Conservation (phyloP, 2,113 vertebrate species). For the Dolichallabes microphthalmus region DNA sequence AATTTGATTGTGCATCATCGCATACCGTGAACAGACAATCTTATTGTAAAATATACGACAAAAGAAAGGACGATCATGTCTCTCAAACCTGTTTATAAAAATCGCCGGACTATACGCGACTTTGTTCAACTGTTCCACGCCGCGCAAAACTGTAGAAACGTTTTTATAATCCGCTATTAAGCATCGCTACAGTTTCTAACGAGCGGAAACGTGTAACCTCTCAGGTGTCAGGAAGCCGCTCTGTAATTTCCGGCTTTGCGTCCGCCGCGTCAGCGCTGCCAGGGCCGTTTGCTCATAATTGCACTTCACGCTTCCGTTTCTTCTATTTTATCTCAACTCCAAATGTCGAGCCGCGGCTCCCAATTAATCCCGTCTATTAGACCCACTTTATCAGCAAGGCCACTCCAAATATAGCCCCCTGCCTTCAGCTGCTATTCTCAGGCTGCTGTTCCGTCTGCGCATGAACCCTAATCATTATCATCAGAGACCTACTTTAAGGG, state of each 20-base stretch:
- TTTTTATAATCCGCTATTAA: no score
- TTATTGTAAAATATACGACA: no score
- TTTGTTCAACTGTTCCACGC: no score
- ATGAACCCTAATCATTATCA: constrained; percentile 50
- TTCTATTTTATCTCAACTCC: constrained; percentile 33
- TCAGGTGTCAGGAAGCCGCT: no score
- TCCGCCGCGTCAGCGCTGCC: background rate
- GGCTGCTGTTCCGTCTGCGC: constrained; percentile 20
- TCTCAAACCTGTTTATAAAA: no score
- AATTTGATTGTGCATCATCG: no score
- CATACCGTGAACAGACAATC: no score
- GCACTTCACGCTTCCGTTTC: constrained; percentile 16
- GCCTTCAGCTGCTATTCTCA: constrained; percentile 24
- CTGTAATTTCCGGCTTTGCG: background rate
- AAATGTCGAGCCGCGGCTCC: constrained; percentile 19
- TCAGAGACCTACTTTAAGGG: constrained; percentile 46
- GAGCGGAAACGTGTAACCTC: background rate
- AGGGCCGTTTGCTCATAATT: constrained; percentile 30
- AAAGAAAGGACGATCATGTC: no score
- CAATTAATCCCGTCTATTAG: constrained; percentile 51
- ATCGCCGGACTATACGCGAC: no score
- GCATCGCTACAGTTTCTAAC: background rate
- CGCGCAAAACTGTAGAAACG: no score
- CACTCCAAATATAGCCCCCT: constrained; percentile 44
- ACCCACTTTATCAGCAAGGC: constrained; percentile 42